A percentile compares a stretch with the other conserved stretches of the same genome.
phyloP scores from a whole-genome alignment of 2,113 vertebrate genomes.

The Zootoca vivipara region DNA sequence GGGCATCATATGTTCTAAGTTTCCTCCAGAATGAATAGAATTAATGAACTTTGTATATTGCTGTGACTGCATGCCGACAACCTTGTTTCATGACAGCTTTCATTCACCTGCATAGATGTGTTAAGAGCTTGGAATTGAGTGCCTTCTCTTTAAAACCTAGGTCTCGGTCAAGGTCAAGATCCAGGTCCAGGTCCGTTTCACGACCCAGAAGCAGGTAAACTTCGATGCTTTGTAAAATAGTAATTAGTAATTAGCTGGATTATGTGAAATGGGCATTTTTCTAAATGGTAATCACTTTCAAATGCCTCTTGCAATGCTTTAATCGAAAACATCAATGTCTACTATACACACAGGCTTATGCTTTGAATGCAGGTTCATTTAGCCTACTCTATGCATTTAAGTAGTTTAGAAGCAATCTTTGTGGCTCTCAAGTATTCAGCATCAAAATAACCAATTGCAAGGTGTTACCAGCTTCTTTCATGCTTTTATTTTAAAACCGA shows the following conservation, averaged over 20 bases:
- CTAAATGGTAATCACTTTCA: neutral
- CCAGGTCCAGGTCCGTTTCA: slow-evolving; percentile 83
- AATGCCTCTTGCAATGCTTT: neutral
- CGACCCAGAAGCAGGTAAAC: slow-evolving; percentile 84
- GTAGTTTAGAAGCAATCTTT: neutral
- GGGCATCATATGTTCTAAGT: neutral
- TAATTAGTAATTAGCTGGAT: no score
- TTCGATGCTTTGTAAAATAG: neutral
- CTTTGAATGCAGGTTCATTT: neutral
- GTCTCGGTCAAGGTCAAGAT: slow-evolving; percentile 83
- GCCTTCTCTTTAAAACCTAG: slow-evolving; percentile 49
- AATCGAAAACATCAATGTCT: neutral
- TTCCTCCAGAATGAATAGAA: neutral
- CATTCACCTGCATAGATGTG: neutral
- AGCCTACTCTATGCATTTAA: neutral
- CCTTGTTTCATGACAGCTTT: neutral
- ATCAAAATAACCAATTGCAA: neutral
- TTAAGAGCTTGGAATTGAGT: neutral
- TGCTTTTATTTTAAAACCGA: neutral
- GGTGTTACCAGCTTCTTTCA: neutral
- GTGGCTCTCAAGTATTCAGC: neutral
- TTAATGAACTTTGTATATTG: neutral
- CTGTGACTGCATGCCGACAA: neutral
- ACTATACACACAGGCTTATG: neutral
- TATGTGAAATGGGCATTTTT: no score